Evolutionary conservation across 2,113 vertebrate species (phyloP), one percentile per base, ranked within the genome.

Genomic region (Hydrochoerus hydrochaeris): DNA sequence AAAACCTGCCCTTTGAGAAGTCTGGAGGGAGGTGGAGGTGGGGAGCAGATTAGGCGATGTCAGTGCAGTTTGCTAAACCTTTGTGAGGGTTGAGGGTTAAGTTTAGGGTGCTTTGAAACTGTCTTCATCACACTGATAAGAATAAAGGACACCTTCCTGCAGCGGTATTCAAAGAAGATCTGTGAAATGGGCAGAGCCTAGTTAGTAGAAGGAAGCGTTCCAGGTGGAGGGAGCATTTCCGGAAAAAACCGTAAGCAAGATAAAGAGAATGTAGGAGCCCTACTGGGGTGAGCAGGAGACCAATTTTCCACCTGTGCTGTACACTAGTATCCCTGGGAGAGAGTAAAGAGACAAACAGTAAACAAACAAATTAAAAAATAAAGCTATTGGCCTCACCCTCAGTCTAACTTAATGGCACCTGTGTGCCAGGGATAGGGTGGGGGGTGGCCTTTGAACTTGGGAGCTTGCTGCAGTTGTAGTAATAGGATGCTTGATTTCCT

Each of bases 351-450:
- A 30, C 6, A 83, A 83, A 82, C 30, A 67, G 26, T 10, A 85
- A 87, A 19, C 52, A 46, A 95, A n/a, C 44, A 86, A 62, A 92
- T 88, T 30, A 67, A 30, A 73, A 93, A 92, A 78, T 19, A 52
- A 57, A 86, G 19, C 38, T 73, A 8, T 52, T 52, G 22, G 11
- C 52, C 14, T 85, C 41, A 65, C 28, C 13, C 38, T 65, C 63
- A 24, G 44, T n/a, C 32, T 87, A 35, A 54, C 69, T 85, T 38
- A 49, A 38, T 67, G 2, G 20, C 44, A 82, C 26, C 38, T 87
- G 7, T 62, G 46, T 32, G 44, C 28, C 77, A 20, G 38, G 19
- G 20, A 2, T 28, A 32, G 8, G 58, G 41, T 60, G 54, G 10
- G 41, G 60, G 54, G 10, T 52, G 38, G 12, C 19, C 67, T 87